Percentiles rank a stretch among this genome's conserved stretches.
Conservation (phyloP, 2,888 invertebrate genomes). For the Penaeus monodon region DNA sequence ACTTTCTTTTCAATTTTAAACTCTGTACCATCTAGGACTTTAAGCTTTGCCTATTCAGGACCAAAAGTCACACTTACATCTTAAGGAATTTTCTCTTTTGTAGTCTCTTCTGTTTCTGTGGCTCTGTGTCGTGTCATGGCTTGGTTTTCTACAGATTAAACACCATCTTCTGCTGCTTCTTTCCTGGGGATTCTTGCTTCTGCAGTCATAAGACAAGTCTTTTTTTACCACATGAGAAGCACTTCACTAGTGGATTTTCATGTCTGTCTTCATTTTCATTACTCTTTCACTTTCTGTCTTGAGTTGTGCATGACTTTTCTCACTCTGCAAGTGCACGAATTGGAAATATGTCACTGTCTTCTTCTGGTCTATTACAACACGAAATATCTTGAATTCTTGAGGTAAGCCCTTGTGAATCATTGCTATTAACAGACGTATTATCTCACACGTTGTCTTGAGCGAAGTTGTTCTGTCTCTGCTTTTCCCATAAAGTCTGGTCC, state of each 20-base stretch:
- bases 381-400: conserved; percentile 23
- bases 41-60: neutral
- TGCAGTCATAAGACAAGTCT: conserved; percentile 6
- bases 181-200: neutral
- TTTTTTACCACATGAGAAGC: conserved; percentile 16
- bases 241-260: neutral
- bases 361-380: conserved; percentile 20
- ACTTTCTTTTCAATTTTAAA: neutral
- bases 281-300: neutral
- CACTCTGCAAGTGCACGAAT: conserved; percentile 11
- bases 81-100: no score
- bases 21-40: no score
- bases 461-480: no score
- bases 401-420: neutral
- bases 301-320: neutral
- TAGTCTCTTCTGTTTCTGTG: neutral
- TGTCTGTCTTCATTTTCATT: neutral
- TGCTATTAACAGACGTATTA: no score
- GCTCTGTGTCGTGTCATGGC: neutral
- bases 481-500: no score
- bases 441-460: no score
- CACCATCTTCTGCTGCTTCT: neutral
- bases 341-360: conserved; percentile 17
- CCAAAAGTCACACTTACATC: neutral
- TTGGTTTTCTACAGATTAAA: neutral